Percentiles rank a stretch among this genome's conserved stretches.
These are phyloP conservation scores for Yponomeuta cagnagella DNA, from an alignment of 2,888 invertebrate genomes.

Conservation along the genomic window DNA sequence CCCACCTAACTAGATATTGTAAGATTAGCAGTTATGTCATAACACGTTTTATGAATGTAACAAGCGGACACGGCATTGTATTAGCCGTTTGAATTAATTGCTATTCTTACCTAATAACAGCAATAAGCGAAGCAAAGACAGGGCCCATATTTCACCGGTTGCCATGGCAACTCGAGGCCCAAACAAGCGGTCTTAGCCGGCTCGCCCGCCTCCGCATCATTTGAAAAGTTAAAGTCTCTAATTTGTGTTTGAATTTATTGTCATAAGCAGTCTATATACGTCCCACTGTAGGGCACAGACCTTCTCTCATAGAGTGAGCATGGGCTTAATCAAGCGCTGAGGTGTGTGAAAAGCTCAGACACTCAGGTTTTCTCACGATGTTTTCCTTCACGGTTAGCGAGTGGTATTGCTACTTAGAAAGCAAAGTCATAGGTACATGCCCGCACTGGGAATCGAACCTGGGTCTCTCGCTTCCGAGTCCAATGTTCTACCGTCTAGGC, in stretches of 20 bases:
- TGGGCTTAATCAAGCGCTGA: too few species aligned
- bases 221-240: slow-evolving; percentile 1
- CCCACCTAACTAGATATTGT: neutral
- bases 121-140: slow-evolving; percentile 57
- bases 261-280: too few species aligned
- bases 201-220: slow-evolving; percentile 6
- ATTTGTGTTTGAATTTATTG: slow-evolving; percentile 6
- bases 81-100: slow-evolving; percentile 50
- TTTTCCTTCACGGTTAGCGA: too few species aligned
- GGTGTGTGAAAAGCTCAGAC: too few species aligned
- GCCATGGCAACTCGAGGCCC: slow-evolving; percentile 54
- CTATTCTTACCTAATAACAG: slow-evolving; percentile 63
- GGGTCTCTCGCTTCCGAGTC: too few species aligned
- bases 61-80: slow-evolving; percentile 26
- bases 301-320: too few species aligned
- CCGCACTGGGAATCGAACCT: too few species aligned
- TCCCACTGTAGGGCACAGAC: too few species aligned
- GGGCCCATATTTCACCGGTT: slow-evolving; percentile 64
- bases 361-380: too few species aligned
- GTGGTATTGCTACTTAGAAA: too few species aligned
- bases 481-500: too few species aligned
- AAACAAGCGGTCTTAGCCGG: slow-evolving; percentile 44
- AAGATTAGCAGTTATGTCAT: neutral
- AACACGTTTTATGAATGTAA: neutral
- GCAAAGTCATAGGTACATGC: too few species aligned